Evolutionary conservation across 1,140 invertebrate genomes (phyloP), one percentile per base, ranked within the genome.

Genomic region (Sweltsa coloradensis): DNA sequence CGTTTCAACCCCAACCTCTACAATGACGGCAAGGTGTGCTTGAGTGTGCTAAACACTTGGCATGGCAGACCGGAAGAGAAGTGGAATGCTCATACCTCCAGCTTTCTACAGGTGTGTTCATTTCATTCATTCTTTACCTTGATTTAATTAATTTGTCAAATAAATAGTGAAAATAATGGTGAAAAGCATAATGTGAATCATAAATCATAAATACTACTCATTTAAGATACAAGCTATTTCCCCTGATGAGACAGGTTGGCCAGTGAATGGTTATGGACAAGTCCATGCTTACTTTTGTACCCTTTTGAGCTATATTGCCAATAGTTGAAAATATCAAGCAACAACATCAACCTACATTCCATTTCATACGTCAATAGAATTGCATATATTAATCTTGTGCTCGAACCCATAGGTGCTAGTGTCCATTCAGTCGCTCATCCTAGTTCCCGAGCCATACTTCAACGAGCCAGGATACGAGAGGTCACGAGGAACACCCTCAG

Each of bases 381-480:
- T n/a, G n/a, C n/a, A n/a, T n/a, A n/a, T n/a, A n/a, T n/a, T n/a
- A n/a, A n/a, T n/a, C n/a, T n/a, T n/a, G n/a, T n/a, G n/a, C n/a
- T n/a, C n/a, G n/a, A n/a, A n/a, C n/a, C n/a, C n/a, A n/a, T 54
- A 88, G 83, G 90, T 97, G 29, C 71, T 97, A 55, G 90, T 97
- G 11, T 95, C 91, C 26, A 97, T 97, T 58, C 93, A 97, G 67
- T 94, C 88, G 18, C 69, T 97, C 50, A 97, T 97, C 60, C 70
- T 97, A 51, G 92, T 96, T 13, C 82, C 86, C 27, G 92, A 98
- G 65, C 94, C 94, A 6, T 98, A 97, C 66, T 98, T 97, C 68
- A 98, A 98, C 69, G 94, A 97, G 66, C 94, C 94, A 19, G 93
- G 93, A 19, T 97, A 94, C 67, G 93, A 97, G 70, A 75, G 91